Evolutionary conservation across 92 coral and sea anemone species (phyloP), one percentile per base, ranked within the genome.

Genomic region (Diadumene lineata): DNA sequence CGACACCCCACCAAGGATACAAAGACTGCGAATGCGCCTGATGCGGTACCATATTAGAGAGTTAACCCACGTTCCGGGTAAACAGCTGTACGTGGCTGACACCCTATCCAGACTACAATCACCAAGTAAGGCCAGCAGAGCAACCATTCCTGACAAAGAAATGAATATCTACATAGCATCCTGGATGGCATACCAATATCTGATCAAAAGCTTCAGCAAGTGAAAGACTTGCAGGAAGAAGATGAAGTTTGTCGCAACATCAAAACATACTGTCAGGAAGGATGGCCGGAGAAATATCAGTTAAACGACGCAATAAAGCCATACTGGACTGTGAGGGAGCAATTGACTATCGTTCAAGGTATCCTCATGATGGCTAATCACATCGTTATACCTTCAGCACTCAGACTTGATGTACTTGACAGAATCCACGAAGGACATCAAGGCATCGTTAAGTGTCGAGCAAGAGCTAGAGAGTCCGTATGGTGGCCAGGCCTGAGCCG

Each of bases 1-100:
- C 7, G 53, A 67, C 11, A 67, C 56, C 27, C 75, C 77, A 24
- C 77, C 79, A 56, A 6, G 71, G 38, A 60, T 74, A 1, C 79
- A 85, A 63, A 75, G 83, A 53, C 80, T 65, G 32, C 13, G 75
- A 51, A 79, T 84, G 64, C 64, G 81, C 29, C 31, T 79, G 31
- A 85, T 79, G 90, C 67, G 90, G 31, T 85, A 80, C 51, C 43
- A 63, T 73, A 60, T 68, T 64, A 85, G 64, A 28, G 70, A 65
- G 31, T 0, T 65, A 11, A 24, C 23, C 43, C 81, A 77, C 44
- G 72, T 63, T 62, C 80, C 80, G 0, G 72, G 80, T 0, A 64
- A 75, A 34, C 55, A 61, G 15, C 80, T 75, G 13, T 44, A 46
- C 61, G 29, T 75, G 29, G 80, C 80, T 11, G 80, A 75, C 43